Conservation (phyloP, 1,140 invertebrate species). For the Stratiolaelaps scimitus region DNA sequence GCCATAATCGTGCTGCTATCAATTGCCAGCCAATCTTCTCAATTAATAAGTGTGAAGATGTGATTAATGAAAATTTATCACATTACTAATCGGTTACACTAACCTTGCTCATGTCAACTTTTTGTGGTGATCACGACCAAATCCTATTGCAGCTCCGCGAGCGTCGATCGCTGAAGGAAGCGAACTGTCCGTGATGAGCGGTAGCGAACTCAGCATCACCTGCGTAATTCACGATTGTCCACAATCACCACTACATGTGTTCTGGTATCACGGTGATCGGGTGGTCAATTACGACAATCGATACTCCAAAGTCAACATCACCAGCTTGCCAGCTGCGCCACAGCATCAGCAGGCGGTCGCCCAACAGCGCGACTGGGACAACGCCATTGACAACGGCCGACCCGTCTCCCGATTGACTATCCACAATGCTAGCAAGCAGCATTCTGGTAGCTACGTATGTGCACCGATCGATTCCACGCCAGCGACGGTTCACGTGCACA, state of each 20-base stretch:
- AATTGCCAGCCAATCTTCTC: too few species aligned
- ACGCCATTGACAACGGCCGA: constrained; percentile 37
- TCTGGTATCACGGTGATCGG: constrained; percentile 38
- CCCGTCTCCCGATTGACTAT: constrained; percentile 52
- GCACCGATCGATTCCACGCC: constrained; percentile 68
- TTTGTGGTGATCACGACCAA: too few species aligned
- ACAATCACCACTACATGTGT: constrained; percentile 48
- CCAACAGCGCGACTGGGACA: background rate
- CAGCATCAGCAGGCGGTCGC: too few species aligned
- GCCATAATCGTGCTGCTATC: too few species aligned
- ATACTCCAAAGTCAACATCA: constrained; percentile 15
- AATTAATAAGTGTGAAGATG: too few species aligned
- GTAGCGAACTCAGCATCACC: constrained; percentile 61
- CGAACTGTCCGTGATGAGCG: constrained; percentile 69
- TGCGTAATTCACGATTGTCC: constrained; percentile 74
- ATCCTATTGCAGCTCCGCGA: constrained; percentile 64
- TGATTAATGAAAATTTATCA: too few species aligned
- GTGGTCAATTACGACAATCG: constrained; percentile 44
- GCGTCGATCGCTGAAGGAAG: constrained; percentile 60
- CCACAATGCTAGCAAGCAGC: constrained; percentile 52
- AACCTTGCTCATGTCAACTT: too few species aligned
- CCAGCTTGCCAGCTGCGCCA: background rate
- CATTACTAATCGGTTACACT: too few species aligned
- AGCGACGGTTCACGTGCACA: constrained; percentile 67
- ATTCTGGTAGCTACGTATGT: constrained; percentile 76